Percentiles rank a stretch among this genome's conserved stretches.
These are phyloP conservation scores for Phylloscopus trochilus DNA, from an alignment of 2,113 vertebrate genomes.

Conservation along the genomic window DNA sequence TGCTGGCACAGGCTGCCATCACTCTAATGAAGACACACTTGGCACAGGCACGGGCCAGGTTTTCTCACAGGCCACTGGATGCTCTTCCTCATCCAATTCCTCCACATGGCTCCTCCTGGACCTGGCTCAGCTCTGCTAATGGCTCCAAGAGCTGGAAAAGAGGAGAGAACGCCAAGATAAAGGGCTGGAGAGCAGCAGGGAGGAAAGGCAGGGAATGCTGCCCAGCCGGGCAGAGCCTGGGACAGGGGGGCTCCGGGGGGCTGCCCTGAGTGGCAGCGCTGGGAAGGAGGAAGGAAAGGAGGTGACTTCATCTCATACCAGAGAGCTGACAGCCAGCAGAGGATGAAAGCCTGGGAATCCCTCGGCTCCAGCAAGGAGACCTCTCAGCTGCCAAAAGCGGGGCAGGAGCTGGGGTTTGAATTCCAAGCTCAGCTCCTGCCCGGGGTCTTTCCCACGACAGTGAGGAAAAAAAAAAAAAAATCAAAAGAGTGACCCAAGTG, in stretches of 20 bases:
- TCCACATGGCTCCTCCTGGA: slow-evolving; percentile 38
- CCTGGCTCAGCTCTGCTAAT: not conserved
- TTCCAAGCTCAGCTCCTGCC: not conserved
- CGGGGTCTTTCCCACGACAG: not conserved
- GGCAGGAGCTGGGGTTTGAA: not conserved
- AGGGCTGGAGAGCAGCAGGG: not conserved
- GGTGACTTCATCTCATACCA: slow-evolving; percentile 33
- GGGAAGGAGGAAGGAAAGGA: not conserved
- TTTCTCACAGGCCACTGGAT: not conserved
- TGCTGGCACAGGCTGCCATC: fast-evolving
- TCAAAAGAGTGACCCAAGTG: not conserved
- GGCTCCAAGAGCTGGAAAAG: not conserved
- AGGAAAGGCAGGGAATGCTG: not conserved
- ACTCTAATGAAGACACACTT: not conserved
- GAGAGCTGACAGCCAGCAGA: not conserved
- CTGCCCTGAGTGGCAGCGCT: not conserved
- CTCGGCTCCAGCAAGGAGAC: not conserved
- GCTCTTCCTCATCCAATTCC: slow-evolving; percentile 20
- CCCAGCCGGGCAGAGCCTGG: not conserved
- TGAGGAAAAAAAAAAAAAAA: fast-evolving
- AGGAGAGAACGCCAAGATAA: not conserved
- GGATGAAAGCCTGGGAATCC: slow-evolving; percentile 28
- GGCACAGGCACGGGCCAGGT: not conserved
- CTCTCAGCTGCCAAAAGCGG: not conserved
- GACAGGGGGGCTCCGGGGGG: not conserved